These are phyloP conservation scores for Leptopilina drosophilae DNA, from an alignment of 2,888 invertebrate species.

Conservation along the genomic window DNA sequence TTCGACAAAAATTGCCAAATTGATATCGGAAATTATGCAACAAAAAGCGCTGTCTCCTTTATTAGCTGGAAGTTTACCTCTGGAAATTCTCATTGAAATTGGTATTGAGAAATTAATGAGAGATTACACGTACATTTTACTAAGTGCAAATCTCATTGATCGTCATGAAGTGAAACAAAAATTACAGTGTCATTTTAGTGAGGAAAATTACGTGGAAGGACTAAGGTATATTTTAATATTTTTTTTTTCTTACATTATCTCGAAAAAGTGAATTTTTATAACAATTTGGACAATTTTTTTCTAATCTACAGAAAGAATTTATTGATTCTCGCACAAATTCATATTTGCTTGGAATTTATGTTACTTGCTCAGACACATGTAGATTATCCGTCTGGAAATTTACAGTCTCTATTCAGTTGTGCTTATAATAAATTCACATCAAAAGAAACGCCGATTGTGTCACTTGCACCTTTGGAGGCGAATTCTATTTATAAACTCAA, in stretches of 20 bases:
- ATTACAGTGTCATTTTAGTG: slow-evolving; percentile 55
- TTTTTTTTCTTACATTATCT: background rate
- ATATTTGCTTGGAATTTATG: slow-evolving; percentile 68
- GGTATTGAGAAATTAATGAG: slow-evolving; percentile 69
- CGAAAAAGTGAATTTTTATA: no score
- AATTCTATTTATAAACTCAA: slow-evolving; percentile 45
- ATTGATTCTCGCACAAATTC: slow-evolving; percentile 65
- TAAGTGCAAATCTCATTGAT: slow-evolving; percentile 61
- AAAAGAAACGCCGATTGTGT: slow-evolving; percentile 59
- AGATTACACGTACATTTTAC: slow-evolving; percentile 67
- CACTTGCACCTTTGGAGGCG: slow-evolving; percentile 42
- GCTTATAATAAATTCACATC: slow-evolving; percentile 62
- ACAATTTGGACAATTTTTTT: background rate
- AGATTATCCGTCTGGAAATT: slow-evolving; percentile 60
- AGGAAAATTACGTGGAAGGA: slow-evolving; percentile 59
- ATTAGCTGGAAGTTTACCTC: slow-evolving; percentile 63
- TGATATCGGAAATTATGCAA: slow-evolving; percentile 34
- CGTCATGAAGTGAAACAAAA: slow-evolving; percentile 59
- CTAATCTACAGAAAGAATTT: slow-evolving; percentile 61
- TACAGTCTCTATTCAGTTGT: slow-evolving; percentile 61
- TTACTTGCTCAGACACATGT: slow-evolving; percentile 65
- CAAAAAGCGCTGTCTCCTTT: slow-evolving; percentile 55
- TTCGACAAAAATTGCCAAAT: slow-evolving; percentile 47
- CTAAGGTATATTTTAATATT: slow-evolving; percentile 57
- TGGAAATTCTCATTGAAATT: slow-evolving; percentile 68